Evolutionary conservation across 1,140 invertebrate species (phyloP).

Genomic region (Chionoecetes opilio): DNA sequence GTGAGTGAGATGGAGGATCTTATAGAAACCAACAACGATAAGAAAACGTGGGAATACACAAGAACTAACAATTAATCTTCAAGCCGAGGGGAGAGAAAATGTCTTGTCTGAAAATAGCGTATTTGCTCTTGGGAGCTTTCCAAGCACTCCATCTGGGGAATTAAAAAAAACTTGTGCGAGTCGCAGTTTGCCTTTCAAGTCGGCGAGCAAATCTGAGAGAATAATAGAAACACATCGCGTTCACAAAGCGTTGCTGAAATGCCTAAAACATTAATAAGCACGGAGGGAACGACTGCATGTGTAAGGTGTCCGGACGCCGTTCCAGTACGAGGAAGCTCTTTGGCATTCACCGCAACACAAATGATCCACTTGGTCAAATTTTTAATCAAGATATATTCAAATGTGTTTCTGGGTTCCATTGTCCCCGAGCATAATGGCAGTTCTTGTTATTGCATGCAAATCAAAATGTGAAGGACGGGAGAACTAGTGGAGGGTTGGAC

Average conservation of each 20-base stretch:
- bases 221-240: background rate
- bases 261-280: background rate
- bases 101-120: background rate
- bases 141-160: background rate
- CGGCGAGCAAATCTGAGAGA: slow-evolving; percentile 3
- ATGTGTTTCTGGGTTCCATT: slow-evolving; percentile 29
- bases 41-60: background rate
- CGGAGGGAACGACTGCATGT: background rate
- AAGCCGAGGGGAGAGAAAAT: background rate
- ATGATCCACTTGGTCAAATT: slow-evolving; percentile 29
- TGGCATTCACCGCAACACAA: background rate
- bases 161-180: background rate
- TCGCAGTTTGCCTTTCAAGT: slow-evolving; percentile 5
- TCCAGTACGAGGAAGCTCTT: background rate
- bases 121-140: background rate
- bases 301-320: too few relatives aligned
- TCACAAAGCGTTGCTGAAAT: background rate
- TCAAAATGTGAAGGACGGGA: slow-evolving; percentile 18
- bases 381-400: slow-evolving; percentile 31
- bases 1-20: background rate
- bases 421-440: slow-evolving; percentile 5
- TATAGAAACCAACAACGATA: background rate
- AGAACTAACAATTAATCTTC: background rate
- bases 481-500: background rate
- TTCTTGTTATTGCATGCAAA: slow-evolving; percentile 30